These are phyloP conservation scores for Aleadryas rufinucha DNA, from an alignment of 2,113 vertebrate genomes.

Conservation along the genomic window DNA sequence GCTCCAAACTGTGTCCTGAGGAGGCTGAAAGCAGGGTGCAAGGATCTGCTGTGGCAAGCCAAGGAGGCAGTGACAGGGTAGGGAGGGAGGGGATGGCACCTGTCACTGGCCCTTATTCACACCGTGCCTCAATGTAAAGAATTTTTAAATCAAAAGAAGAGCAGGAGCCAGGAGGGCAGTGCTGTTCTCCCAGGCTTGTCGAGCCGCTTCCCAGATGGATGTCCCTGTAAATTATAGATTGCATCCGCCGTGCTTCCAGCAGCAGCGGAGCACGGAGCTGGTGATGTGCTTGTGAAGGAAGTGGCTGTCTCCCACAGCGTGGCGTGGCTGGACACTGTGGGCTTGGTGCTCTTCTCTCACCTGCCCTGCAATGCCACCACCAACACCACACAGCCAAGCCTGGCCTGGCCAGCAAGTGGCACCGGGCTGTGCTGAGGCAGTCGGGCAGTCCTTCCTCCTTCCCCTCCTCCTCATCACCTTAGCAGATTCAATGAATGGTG, in stretches of 20 bases:
- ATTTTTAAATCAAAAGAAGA: background rate
- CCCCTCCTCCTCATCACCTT: background rate
- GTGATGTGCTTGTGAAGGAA: background rate
- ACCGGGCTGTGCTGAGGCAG: accelerated
- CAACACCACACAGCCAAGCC: background rate
- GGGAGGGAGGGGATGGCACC: background rate
- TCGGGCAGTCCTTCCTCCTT: background rate
- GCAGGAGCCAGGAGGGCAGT: background rate
- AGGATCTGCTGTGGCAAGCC: background rate
- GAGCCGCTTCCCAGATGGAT: background rate
- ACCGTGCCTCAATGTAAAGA: background rate
- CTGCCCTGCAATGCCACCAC: background rate
- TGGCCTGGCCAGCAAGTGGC: background rate
- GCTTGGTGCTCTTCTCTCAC: background rate
- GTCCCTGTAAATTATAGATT: conserved; percentile 44
- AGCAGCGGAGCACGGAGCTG: background rate
- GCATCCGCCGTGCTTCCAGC: background rate
- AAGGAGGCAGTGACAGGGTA: background rate
- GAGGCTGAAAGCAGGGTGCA: background rate
- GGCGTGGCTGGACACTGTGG: background rate
- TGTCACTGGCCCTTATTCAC: background rate
- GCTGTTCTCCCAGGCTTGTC: background rate
- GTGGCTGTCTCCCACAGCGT: background rate
- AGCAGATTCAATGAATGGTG: background rate
- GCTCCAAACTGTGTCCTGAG: accelerated